Evolutionary conservation across 1,140 invertebrate genomes (phyloP).

Genomic region (Pararge aegeria): DNA sequence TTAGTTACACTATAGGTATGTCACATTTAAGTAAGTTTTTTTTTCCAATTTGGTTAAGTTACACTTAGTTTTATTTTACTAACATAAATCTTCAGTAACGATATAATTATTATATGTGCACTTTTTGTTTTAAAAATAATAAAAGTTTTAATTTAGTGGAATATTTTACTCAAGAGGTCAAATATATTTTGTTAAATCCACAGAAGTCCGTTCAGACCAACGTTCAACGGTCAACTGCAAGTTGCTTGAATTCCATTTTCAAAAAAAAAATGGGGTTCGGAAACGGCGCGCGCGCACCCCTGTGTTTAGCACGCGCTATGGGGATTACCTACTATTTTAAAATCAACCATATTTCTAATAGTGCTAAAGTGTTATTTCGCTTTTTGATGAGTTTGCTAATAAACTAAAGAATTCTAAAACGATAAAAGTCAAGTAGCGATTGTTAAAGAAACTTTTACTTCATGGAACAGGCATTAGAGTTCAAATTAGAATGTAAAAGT

Average conservation of each 20-base stretch:
- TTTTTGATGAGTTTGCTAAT: background rate
- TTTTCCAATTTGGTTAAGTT: no score
- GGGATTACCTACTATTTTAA: constrained; percentile 1
- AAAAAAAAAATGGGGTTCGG: constrained; percentile 57
- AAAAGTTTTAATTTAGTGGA: no score
- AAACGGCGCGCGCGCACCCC: constrained; percentile 70
- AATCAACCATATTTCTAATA: background rate
- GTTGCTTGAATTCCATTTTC: constrained; percentile 33
- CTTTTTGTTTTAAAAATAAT: no score
- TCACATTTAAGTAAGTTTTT: no score
- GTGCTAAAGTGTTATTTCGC: constrained; percentile 12
- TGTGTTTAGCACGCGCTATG: constrained; percentile 58
- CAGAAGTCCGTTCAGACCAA: constrained; percentile 35
- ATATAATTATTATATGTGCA: no score
- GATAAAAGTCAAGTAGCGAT: background rate
- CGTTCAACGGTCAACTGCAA: constrained; percentile 59
- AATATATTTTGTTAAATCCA: background rate
- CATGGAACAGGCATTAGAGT: background rate
- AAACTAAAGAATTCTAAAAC: constrained; percentile 7
- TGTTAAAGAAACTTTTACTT: constrained; percentile 9
- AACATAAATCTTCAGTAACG: no score
- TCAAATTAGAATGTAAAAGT: background rate
- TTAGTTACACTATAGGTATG: background rate
- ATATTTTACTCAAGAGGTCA: no score
- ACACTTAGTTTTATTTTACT: no score